These are phyloP conservation scores for Eupristina koningsbergeri DNA, from an alignment of 1,140 invertebrate genomes.

Conservation along the genomic window DNA sequence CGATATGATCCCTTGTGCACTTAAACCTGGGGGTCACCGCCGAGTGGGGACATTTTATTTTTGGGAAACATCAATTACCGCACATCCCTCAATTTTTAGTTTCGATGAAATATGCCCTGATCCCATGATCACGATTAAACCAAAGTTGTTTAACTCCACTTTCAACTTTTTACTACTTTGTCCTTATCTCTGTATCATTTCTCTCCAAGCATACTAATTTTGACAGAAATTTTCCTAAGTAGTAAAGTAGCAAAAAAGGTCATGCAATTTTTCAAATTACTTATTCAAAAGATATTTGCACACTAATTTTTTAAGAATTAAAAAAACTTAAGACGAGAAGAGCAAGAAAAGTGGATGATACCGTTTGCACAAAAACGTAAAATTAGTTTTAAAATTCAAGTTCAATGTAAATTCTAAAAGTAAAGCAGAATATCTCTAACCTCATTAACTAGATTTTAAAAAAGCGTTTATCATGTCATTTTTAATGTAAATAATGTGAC, in stretches of 20 bases:
- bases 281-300: not conserved
- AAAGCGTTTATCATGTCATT: too few relatives aligned
- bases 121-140: not conserved
- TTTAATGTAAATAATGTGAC: too few relatives aligned
- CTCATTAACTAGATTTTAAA: too few relatives aligned
- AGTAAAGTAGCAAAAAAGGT: not conserved
- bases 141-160: not conserved
- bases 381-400: too few relatives aligned
- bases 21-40: not conserved
- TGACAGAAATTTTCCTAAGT: too few relatives aligned
- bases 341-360: too few relatives aligned
- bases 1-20: not conserved
- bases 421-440: too few relatives aligned
- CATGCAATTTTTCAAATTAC: not conserved
- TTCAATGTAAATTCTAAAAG: too few relatives aligned
- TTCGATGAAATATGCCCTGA: not conserved
- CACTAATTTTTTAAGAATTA: too few relatives aligned
- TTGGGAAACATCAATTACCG: not conserved
- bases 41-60: not conserved
- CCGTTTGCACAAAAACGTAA: too few relatives aligned
- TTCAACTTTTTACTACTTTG: not conserved
- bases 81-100: not conserved
- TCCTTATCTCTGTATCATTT: not conserved
- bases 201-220: not conserved
- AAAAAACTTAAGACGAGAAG: too few relatives aligned